Evolutionary conservation across 2,888 invertebrate species (phyloP), one percentile per base, ranked within the genome.

Genomic region (Acanthopleura granulata): DNA sequence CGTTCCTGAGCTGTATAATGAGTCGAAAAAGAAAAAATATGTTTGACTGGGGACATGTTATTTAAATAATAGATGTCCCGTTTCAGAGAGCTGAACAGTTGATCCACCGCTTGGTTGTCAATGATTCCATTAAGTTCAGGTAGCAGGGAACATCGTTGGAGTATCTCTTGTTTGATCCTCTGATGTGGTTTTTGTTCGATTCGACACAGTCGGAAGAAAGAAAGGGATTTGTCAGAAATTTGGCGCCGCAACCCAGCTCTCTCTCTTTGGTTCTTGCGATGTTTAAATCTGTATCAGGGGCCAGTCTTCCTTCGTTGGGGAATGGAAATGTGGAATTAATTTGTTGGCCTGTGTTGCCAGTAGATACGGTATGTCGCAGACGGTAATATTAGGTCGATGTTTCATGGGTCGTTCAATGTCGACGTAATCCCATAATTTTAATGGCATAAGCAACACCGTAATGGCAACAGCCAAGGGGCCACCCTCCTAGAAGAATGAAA

Each of bases 381-480:
- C 72, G 12, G 71, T 57, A 27, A 78, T 25, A 30, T 62, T 76
- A 69, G 76, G 78, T 27, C 71, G 57, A 50, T 73, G 73, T 71
- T 76, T 73, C 14, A 78, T 16, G n/a, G 73, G 61, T 49, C 75
- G 72, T 62, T 72, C 62, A 22, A 76, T 15, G 49, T 76, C 74
- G 9, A 76, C 16, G 30, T 75, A 78, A 71, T 78, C 78, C 29
- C 78, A n/a, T n/a, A n/a, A n/a, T n/a, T n/a, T n/a, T n/a, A n/a
- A n/a, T n/a, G n/a, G n/a, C n/a, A n/a, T n/a, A n/a, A n/a, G n/a
- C n/a, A n/a, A n/a, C n/a, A n/a, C n/a, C n/a, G n/a, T n/a, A n/a
- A n/a, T n/a, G n/a, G n/a, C n/a, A n/a, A n/a, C n/a, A n/a, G n/a
- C n/a, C n/a, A n/a, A n/a, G n/a, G n/a, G n/a, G n/a, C n/a, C n/a